Percentiles rank a stretch among this genome's conserved stretches.
Evolutionary conservation across 2,888 invertebrate genomes (phyloP).

Genomic region (Xestia c-nigrum): DNA sequence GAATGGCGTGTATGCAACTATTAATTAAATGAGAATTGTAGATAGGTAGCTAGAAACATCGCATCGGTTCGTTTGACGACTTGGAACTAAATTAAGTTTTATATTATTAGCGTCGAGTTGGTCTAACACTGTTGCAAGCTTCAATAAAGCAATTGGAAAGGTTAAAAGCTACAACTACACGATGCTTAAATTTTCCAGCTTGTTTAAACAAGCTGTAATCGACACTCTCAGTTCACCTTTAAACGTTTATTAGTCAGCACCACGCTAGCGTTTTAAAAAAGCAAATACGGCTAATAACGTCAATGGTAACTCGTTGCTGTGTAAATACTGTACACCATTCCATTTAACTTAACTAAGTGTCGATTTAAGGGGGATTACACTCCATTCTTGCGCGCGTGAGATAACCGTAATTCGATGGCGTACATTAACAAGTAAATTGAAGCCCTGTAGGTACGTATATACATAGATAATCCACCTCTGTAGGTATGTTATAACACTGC

Average conservation of each 20-base stretch:
- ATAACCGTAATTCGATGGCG: conserved; percentile 79
- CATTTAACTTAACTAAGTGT: conserved; percentile 73
- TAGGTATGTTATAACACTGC: conserved; percentile 76
- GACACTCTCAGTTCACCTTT: conserved; percentile 44
- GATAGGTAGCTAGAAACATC: conserved; percentile 8
- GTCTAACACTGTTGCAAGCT: conserved; percentile 31
- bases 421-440: conserved; percentile 81
- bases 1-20: conserved; percentile 22
- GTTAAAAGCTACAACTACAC: conserved; percentile 41
- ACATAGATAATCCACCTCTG: conserved; percentile 72
- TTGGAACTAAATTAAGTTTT: conserved; percentile 30
- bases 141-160: conserved; percentile 54
- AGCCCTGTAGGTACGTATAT: conserved; percentile 65
- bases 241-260: conserved; percentile 51
- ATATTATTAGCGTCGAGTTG: conserved; percentile 16
- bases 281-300: conserved; percentile 57
- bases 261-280: conserved; percentile 58
- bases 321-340: conserved; percentile 71
- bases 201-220: conserved; percentile 52
- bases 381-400: conserved; percentile 75
- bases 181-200: conserved; percentile 45
- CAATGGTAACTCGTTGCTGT: conserved; percentile 56
- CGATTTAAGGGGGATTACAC: conserved; percentile 75
- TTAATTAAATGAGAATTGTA: conserved; percentile 18
- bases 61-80: neutral